Evolutionary conservation across 1,140 invertebrate species (phyloP), one percentile per base, ranked within the genome.

Genomic region (Hylyphantes graminicola): DNA sequence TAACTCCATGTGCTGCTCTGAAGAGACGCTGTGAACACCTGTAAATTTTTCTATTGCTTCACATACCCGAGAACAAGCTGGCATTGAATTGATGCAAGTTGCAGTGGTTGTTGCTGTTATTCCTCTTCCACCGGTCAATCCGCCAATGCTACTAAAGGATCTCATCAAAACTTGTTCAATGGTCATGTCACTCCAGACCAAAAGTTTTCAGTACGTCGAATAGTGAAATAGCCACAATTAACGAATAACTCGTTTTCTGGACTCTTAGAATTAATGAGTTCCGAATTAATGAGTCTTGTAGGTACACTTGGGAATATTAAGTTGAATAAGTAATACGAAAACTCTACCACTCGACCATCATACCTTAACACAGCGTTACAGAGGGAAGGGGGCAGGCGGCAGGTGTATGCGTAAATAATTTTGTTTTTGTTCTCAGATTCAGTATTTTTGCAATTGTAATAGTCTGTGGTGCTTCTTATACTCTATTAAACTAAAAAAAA

Each of bases 221-320:
- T n/a, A n/a, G n/a, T n/a, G n/a, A n/a, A n/a, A n/a, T n/a, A n/a
- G n/a, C n/a, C n/a, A n/a, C n/a, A n/a, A 65, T 8, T 19, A 65
- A 19, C n/a, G 50, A 77, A 77, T 48, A 12, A 11, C 10, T 35
- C 9, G 15, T 77, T 19, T 77, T 77, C 75, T 35, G n/a, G 6
- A 19, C 13, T 8, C 7, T 48, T 17, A 7, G 10, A 48, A 65
- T 86, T 76, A 61, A 88, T 17, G 79, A 89, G 86, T 73, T 87
- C 54, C 75, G n/a, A n/a, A n/a, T n/a, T n/a, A 64, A 0, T 89
- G 89, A 90, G 87, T 90, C 86, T 88, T 90, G 89, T 12, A 91
- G 76, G 87, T 91, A 91, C 19, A 90, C 72, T 53, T 89, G 88
- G 57, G 86, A 86, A 76, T 89, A 90, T 88, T n/a, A n/a, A n/a